Evolutionary conservation across 2,888 invertebrate genomes (phyloP).

Genomic region (Germaria angustata): DNA sequence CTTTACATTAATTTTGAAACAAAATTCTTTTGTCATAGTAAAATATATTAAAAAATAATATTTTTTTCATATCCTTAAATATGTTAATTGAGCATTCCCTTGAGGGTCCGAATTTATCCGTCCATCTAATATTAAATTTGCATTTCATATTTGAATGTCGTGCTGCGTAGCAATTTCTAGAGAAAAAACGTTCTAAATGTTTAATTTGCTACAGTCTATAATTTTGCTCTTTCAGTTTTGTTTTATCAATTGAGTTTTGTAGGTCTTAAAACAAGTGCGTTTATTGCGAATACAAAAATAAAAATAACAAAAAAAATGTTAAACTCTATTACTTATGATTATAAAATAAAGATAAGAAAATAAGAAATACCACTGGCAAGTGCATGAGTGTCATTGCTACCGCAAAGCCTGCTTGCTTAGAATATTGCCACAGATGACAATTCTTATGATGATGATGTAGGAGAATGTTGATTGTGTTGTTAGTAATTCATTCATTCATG

Average conservation of each 20-base stretch:
- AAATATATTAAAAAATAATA: no score
- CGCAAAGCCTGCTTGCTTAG: neutral
- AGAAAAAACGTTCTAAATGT: neutral
- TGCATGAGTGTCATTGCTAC: constrained; percentile 19
- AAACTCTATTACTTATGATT: constrained; percentile 29
- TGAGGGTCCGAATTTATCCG: neutral
- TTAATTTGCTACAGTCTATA: neutral
- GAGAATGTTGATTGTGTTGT: neutral
- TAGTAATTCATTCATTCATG: neutral
- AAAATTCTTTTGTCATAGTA: no score
- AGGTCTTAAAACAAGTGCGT: constrained; percentile 58
- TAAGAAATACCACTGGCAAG: constrained; percentile 8
- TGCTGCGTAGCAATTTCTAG: constrained; percentile 22
- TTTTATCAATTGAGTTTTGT: constrained; percentile 59
- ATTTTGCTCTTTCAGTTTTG: neutral
- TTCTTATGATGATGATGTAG: neutral
- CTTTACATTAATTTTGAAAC: no score
- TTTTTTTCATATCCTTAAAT: no score
- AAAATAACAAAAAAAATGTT: no score
- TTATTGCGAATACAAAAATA: neutral
- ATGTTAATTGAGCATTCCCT: neutral
- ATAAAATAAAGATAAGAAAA: neutral
- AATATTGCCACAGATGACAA: constrained; percentile 9
- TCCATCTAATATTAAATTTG: neutral
- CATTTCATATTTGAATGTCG: constrained; percentile 23